Percentiles rank a stretch among this genome's conserved stretches.
phyloP scores from a whole-genome alignment of 2,888 invertebrate genomes.

The Crossocerus cetratus region DNA sequence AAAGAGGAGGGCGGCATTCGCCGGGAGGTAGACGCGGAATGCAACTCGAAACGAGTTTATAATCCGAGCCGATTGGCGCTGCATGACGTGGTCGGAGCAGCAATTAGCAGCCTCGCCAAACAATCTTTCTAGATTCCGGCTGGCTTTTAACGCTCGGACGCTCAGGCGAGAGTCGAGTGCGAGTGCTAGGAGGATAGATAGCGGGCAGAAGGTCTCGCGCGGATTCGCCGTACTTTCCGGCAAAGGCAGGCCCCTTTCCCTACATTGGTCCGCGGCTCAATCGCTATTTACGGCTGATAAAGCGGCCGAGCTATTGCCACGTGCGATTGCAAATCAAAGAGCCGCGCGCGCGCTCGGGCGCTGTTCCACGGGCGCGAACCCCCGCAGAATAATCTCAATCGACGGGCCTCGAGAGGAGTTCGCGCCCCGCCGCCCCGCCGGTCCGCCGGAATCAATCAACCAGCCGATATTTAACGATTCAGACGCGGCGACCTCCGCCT shows the following conservation, averaged over 20 bases:
- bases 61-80: conserved; percentile 16
- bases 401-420: background rate
- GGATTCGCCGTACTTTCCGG: too few relatives aligned
- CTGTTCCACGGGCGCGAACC: too few relatives aligned
- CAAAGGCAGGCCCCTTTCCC: background rate
- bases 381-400: background rate
- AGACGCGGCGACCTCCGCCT: background rate
- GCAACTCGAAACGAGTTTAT: conserved; percentile 24
- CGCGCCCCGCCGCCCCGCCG: background rate
- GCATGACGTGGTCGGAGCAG: conserved; percentile 13
- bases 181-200: background rate
- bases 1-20: background rate
- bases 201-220: too few relatives aligned
- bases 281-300: conserved; percentile 3
- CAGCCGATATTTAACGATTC: background rate
- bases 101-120: conserved; percentile 25
- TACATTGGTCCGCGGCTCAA: background rate
- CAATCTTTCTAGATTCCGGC: conserved; percentile 9
- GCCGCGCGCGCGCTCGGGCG: too few relatives aligned
- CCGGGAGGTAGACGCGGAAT: background rate
- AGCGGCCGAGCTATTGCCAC: background rate
- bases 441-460: background rate
- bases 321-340: conserved; percentile 1
- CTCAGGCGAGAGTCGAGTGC: background rate
- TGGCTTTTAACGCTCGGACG: conserved; percentile 6